These are phyloP conservation scores for Eupithecia tripunctaria DNA, from an alignment of 2,888 invertebrate species.

Conservation along the genomic window DNA sequence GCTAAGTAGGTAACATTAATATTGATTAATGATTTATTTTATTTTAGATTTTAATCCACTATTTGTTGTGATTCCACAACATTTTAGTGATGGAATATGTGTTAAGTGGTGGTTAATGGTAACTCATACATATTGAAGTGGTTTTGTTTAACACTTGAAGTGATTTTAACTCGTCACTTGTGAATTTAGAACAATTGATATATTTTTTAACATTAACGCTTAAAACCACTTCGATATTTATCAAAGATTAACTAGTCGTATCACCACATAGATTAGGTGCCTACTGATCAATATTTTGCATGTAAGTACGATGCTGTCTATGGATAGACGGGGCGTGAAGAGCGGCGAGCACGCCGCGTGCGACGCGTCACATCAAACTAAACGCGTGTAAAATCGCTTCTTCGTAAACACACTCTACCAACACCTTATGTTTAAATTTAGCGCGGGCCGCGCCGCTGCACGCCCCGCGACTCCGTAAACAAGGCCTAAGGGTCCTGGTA, in stretches of 20 bases:
- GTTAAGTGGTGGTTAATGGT: conserved; percentile 8
- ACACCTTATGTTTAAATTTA: too few relatives aligned
- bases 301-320: too few relatives aligned
- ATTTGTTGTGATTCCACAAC: background rate
- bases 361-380: too few relatives aligned
- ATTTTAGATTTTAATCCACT: background rate
- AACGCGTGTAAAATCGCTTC: too few relatives aligned
- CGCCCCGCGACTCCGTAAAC: too few relatives aligned
- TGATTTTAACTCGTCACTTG: background rate
- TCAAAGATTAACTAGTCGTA: conserved; percentile 18
- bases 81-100: conserved; percentile 5
- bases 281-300: too few relatives aligned
- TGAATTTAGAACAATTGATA: background rate
- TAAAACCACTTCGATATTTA: conserved; percentile 16
- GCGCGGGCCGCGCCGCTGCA: too few relatives aligned
- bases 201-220: background rate
- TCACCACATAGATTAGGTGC: conserved; percentile 3
- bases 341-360: too few relatives aligned
- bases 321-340: too few relatives aligned
- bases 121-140: background rate
- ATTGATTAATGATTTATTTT: background rate
- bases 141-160: background rate
- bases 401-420: too few relatives aligned
- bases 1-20: background rate
- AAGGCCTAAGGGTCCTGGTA: too few relatives aligned